Evolutionary conservation across 2,888 invertebrate species (phyloP).

Genomic region (Meloe dianella): DNA sequence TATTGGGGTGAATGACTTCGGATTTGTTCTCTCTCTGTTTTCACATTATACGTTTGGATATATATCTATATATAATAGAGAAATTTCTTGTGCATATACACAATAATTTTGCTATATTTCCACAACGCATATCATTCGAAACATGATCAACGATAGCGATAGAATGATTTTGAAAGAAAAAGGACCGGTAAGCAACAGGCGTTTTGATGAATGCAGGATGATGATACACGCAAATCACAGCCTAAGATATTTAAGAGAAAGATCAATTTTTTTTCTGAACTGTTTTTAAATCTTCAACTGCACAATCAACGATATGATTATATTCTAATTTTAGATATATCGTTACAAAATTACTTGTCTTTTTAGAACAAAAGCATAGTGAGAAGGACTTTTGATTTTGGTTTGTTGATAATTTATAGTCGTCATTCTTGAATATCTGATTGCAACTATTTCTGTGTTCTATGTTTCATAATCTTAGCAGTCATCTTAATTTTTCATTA

Average conservation of each 20-base stretch:
- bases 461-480: background rate
- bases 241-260: background rate
- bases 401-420: background rate
- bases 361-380: background rate
- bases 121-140: constrained; percentile 19
- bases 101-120: constrained; percentile 23
- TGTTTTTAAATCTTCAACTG: background rate
- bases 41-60: background rate
- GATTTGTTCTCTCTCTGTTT: constrained; percentile 23
- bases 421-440: constrained; percentile 6
- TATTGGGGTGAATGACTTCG: constrained; percentile 53
- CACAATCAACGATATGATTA: too few species aligned
- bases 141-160: constrained; percentile 4
- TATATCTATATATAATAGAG: constrained; percentile 14
- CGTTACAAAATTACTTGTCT: too few species aligned
- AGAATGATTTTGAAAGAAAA: background rate
- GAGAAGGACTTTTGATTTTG: background rate
- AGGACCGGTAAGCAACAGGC: background rate
- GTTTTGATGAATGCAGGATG: background rate
- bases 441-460: background rate
- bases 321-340: too few species aligned
- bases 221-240: background rate
- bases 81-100: constrained; percentile 15
- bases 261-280: background rate
- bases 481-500: background rate